These are phyloP conservation scores for Malthinus seriepunctatus DNA, from an alignment of 2,888 invertebrate species.

Conservation along the genomic window DNA sequence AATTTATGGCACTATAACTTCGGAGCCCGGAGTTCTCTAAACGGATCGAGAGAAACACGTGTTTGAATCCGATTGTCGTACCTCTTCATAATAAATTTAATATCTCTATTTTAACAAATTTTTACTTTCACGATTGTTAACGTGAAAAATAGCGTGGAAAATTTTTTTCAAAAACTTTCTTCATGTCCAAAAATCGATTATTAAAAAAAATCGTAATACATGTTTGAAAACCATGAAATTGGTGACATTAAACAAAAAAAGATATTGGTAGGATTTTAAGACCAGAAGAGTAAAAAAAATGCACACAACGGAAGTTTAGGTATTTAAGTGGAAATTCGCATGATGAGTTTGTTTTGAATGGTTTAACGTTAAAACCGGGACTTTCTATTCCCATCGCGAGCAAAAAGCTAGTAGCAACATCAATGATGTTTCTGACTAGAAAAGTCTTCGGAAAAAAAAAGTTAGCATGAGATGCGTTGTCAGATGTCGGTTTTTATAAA, in stretches of 20 bases:
- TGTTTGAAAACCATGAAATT: not conserved
- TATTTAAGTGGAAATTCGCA: conserved; percentile 13
- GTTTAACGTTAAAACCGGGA: conserved; percentile 30
- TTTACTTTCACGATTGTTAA: too few species aligned
- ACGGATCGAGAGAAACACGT: conserved; percentile 30
- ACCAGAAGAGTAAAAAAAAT: too few species aligned
- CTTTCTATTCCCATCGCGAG: conserved; percentile 23
- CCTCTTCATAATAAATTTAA: not conserved
- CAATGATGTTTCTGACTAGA: conserved; percentile 39
- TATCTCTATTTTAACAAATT: too few species aligned
- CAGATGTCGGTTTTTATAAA: conserved; percentile 42
- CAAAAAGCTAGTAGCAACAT: conserved; percentile 34
- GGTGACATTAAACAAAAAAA: not conserved
- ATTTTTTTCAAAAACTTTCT: too few species aligned
- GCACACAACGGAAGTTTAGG: not conserved
- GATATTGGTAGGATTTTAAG: not conserved
- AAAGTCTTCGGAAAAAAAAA: conserved; percentile 38
- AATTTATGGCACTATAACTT: conserved; percentile 49
- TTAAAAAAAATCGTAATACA: not conserved
- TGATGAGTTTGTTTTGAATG: conserved; percentile 12
- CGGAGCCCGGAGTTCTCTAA: conserved; percentile 48
- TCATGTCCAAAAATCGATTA: not conserved
- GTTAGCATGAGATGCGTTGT: conserved; percentile 40
- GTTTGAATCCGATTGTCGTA: conserved; percentile 24
- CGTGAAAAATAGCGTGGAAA: too few species aligned